phyloP scores from a whole-genome alignment of 2,888 invertebrate species.

The Drosophila neutralis region DNA sequence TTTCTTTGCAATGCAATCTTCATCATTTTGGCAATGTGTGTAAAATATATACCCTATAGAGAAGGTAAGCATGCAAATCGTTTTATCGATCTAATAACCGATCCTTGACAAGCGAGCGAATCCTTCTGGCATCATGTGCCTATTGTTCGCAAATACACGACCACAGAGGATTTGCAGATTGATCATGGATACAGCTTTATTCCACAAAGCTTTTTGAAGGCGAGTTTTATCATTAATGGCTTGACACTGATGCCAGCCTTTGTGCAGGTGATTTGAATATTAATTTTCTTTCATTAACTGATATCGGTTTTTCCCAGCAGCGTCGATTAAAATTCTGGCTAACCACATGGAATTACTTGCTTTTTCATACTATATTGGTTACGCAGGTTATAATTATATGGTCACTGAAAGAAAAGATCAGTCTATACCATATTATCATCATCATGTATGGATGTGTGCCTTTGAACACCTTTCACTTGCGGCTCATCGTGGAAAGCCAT shows the following conservation, averaged over 20 bases:
- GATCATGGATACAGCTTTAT: neutral
- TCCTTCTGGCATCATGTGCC: slow-evolving; percentile 9
- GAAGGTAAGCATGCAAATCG: slow-evolving; percentile 12
- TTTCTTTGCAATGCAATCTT: slow-evolving; percentile 27
- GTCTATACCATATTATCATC: neutral
- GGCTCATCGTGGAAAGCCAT: slow-evolving; percentile 12
- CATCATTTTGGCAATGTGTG: neutral
- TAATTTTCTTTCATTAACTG: accelerated
- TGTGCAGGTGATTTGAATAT: slow-evolving; percentile 10
- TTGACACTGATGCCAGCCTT: neutral
- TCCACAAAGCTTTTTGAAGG: neutral
- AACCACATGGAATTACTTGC: slow-evolving; percentile 38
- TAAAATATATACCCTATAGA: neutral
- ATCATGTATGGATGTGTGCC: neutral
- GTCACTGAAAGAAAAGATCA: neutral
- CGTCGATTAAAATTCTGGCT: neutral
- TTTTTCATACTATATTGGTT: slow-evolving; percentile 5
- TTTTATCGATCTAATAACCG: neutral
- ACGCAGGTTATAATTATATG: slow-evolving; percentile 10
- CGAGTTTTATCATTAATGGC: slow-evolving; percentile 9
- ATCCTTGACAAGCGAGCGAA: neutral
- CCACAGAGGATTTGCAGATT: accelerated
- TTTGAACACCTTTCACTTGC: slow-evolving; percentile 4
- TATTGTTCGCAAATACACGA: neutral
- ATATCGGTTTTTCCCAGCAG: neutral